These are phyloP conservation scores for Nebria salina DNA, from an alignment of 2,888 invertebrate species.

Conservation along the genomic window DNA sequence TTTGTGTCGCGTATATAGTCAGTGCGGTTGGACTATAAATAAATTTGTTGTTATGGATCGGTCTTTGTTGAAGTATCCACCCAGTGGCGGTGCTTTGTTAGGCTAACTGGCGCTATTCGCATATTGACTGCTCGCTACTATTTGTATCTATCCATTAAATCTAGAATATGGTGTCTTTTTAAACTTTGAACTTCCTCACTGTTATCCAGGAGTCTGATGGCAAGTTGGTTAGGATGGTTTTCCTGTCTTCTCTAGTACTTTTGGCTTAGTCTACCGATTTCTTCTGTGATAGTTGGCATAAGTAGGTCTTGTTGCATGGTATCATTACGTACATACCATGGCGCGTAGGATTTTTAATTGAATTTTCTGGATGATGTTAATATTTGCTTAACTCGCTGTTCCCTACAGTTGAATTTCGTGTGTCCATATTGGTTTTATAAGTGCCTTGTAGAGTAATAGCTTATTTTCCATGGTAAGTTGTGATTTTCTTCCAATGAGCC, in stretches of 20 bases:
- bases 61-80: too few species aligned
- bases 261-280: not conserved
- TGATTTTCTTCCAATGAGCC: not conserved
- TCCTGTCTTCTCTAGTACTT: not conserved
- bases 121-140: too few species aligned
- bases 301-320: not conserved
- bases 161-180: too few species aligned
- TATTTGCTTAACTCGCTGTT: not conserved
- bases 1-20: too few species aligned
- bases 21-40: too few species aligned
- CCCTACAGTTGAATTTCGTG: not conserved
- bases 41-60: too few species aligned
- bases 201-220: too few species aligned
- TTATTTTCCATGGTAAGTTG: not conserved
- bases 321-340: not conserved
- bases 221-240: too few species aligned
- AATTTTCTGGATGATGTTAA: not conserved
- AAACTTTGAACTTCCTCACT: too few species aligned
- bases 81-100: too few species aligned
- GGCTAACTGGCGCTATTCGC: too few species aligned
- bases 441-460: not conserved
- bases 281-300: not conserved
- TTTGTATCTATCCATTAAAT: too few species aligned
- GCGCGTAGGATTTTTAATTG: not conserved
- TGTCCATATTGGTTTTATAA: not conserved